Evolutionary conservation across 2,888 invertebrate genomes (phyloP).

Genomic region (Siphonodentalium dalli): DNA sequence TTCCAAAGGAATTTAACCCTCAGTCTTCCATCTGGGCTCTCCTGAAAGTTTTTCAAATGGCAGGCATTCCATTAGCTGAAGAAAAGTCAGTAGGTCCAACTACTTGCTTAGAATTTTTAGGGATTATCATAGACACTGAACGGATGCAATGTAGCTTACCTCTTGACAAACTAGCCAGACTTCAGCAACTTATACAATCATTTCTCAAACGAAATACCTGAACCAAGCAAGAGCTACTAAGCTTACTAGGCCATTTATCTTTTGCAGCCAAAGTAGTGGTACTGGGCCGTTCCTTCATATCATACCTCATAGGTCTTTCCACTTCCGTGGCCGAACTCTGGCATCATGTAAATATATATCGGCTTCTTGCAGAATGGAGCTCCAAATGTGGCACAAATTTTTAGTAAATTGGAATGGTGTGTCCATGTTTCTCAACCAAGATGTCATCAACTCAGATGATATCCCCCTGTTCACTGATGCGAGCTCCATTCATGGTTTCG

Average conservation of each 20-base stretch:
- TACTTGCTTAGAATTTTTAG: slow-evolving; percentile 22
- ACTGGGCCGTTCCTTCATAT: slow-evolving; percentile 17
- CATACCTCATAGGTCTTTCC: slow-evolving; percentile 15
- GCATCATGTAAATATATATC: slow-evolving; percentile 4
- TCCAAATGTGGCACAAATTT: too few species aligned
- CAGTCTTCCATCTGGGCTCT: slow-evolving; percentile 25
- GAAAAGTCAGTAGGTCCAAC: slow-evolving; percentile 27
- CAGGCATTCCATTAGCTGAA: slow-evolving; percentile 20
- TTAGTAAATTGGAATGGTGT: too few species aligned
- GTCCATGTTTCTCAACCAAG: too few species aligned
- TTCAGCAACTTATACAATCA: neutral
- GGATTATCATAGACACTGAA: slow-evolving; percentile 27
- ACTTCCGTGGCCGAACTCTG: slow-evolving; percentile 11
- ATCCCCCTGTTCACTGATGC: too few species aligned
- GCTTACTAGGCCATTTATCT: slow-evolving; percentile 19
- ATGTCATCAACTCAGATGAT: too few species aligned
- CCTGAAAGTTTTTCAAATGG: slow-evolving; percentile 11
- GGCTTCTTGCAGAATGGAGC: too few species aligned
- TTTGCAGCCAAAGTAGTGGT: slow-evolving; percentile 13
- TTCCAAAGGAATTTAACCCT: slow-evolving; percentile 3
- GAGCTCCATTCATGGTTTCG: too few species aligned
- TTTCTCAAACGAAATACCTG: neutral
- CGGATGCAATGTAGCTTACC: slow-evolving; percentile 23
- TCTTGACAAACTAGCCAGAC: slow-evolving; percentile 16
- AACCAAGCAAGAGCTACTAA: slow-evolving; percentile 16